Evolutionary conservation across 2,888 invertebrate genomes (phyloP).

Genomic region (Geotrupes spiniger): DNA sequence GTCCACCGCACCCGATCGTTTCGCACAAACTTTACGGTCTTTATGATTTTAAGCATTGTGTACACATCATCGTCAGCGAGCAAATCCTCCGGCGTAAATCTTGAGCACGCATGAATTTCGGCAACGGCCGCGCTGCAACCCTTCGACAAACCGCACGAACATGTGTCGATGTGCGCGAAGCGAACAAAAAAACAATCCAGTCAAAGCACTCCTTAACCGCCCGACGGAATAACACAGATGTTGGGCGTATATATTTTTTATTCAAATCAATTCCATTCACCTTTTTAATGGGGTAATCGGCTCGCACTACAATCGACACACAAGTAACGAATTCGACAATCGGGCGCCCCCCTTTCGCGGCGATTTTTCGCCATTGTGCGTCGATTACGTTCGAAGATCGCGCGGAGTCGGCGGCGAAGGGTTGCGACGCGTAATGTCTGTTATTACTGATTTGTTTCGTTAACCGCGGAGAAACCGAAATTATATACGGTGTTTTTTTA

Average conservation of each 20-base stretch:
- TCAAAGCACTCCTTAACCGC: not conserved
- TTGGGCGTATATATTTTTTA: conserved; percentile 2
- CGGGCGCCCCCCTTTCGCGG: not conserved
- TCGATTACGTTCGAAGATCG: not conserved
- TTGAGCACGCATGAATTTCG: conserved; percentile 3
- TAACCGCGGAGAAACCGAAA: too few species aligned
- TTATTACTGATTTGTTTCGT: too few species aligned
- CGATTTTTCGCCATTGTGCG: not conserved
- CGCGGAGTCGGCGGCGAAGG: conserved; percentile 1
- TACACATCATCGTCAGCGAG: not conserved
- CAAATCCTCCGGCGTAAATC: not conserved
- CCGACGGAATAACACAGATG: conserved; percentile 4
- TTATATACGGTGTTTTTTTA: too few species aligned
- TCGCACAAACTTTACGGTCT: too few species aligned
- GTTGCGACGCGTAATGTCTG: not conserved
- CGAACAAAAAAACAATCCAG: not conserved
- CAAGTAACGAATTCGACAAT: too few species aligned
- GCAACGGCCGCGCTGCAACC: conserved; percentile 4
- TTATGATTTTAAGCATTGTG: too few species aligned
- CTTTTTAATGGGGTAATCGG: not conserved
- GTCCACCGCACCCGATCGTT: too few species aligned
- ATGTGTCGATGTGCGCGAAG: not conserved
- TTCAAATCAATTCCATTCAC: conserved; percentile 5
- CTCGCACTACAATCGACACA: too few species aligned
- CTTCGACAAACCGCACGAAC: conserved; percentile 2